Percentiles rank a stretch among this genome's conserved stretches.
Evolutionary conservation across 2,113 vertebrate species (phyloP).

Genomic region (Ellobius talpinus): DNA sequence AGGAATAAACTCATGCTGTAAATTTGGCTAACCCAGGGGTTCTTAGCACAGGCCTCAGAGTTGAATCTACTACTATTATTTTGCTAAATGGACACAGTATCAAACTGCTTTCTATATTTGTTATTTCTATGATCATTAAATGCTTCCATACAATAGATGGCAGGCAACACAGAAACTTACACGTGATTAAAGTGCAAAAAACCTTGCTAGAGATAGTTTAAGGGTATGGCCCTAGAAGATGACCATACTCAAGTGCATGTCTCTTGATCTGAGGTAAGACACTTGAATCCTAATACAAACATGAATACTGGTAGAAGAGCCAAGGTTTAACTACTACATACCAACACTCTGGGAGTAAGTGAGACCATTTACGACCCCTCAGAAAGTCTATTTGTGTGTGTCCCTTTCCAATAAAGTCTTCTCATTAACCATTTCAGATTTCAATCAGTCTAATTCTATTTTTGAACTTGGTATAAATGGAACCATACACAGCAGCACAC

Average conservation of each 20-base stretch:
- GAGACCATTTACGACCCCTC: background rate
- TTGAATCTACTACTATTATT: background rate
- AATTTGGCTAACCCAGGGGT: background rate
- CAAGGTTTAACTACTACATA: background rate
- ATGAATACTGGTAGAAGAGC: background rate
- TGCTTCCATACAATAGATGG: background rate
- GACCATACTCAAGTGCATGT: background rate
- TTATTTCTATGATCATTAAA: background rate
- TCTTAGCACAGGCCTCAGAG: background rate
- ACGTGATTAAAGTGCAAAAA: background rate
- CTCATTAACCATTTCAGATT: background rate
- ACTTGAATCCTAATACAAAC: constrained; percentile 28
- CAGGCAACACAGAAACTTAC: background rate
- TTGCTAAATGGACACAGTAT: background rate
- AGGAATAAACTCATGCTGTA: background rate
- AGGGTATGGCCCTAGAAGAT: background rate
- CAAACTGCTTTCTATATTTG: background rate
- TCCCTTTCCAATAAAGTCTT: background rate
- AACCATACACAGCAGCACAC: background rate
- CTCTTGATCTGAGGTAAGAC: constrained; percentile 1
- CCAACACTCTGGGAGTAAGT: background rate
- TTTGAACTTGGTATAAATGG: constrained; percentile 17
- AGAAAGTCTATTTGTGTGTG: background rate
- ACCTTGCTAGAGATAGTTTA: background rate
- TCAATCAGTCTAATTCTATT: background rate